Conservation (phyloP, 2,113 vertebrate species). For the Naja naja region DNA sequence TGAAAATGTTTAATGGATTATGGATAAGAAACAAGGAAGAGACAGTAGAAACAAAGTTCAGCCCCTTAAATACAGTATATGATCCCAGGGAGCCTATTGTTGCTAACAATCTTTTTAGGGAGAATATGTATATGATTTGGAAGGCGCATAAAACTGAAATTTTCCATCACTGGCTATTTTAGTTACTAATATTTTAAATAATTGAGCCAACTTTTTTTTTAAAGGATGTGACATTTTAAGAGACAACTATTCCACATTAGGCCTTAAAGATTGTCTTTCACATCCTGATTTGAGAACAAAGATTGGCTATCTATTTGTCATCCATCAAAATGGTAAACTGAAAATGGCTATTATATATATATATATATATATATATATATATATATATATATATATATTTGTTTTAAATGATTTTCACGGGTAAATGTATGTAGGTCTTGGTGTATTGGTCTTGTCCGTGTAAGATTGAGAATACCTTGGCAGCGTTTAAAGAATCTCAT, state of each 20-base stretch:
- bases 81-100: background rate
- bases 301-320: background rate
- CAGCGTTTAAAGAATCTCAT: too few relatives aligned
- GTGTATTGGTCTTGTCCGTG: too few relatives aligned
- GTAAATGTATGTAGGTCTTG: too few relatives aligned
- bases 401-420: too few relatives aligned
- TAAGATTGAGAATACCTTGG: too few relatives aligned
- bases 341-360: background rate
- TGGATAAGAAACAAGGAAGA: fast-evolving
- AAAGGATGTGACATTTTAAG: background rate
- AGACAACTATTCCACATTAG: background rate
- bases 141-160: background rate
- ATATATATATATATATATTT: background rate
- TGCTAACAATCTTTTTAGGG: background rate
- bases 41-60: background rate
- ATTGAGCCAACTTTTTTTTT: background rate
- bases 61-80: background rate
- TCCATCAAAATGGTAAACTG: background rate
- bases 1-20: background rate
- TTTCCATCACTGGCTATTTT: background rate
- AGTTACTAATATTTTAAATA: background rate
- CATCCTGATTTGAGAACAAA: background rate
- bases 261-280: background rate
- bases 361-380: background rate
- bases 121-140: background rate